Conservation (phyloP, 2,113 vertebrate genomes). For the Nannospalax galili region DNA sequence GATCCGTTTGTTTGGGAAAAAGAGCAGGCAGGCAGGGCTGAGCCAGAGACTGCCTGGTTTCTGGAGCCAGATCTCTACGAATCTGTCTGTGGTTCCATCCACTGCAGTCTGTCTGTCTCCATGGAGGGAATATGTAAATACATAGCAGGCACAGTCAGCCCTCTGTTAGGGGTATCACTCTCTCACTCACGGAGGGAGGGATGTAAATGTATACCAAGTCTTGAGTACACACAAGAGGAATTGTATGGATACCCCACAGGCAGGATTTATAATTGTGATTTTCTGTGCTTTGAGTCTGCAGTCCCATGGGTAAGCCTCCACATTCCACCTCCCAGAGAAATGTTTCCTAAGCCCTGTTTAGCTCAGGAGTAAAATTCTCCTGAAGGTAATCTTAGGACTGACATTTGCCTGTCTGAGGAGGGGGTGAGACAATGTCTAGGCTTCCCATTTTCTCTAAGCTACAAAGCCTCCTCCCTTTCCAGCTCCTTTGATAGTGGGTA, state of each 20-base stretch:
- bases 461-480: background rate
- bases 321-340: constrained; percentile 53
- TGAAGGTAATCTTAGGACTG: background rate
- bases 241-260: background rate
- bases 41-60: constrained; percentile 69
- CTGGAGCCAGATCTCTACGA: constrained; percentile 74
- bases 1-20: constrained; percentile 84
- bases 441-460: constrained; percentile 15
- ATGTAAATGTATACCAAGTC: background rate
- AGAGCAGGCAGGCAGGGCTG: constrained; percentile 73
- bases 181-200: background rate
- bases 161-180: background rate
- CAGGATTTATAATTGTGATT: constrained; percentile 35
- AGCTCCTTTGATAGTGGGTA: background rate
- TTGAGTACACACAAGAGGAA: background rate
- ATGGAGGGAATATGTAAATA: constrained; percentile 64
- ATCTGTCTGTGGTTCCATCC: constrained; percentile 71
- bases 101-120: constrained; percentile 59
- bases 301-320: background rate
- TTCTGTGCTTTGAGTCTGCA: constrained; percentile 12
- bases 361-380: constrained; percentile 48
- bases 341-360: background rate
- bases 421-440: constrained; percentile 39
- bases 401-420: background rate
- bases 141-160: background rate